These are phyloP conservation scores for Phalanger gymnotis DNA, from an alignment of 2,797 vertebrate species.

Conservation along the genomic window DNA sequence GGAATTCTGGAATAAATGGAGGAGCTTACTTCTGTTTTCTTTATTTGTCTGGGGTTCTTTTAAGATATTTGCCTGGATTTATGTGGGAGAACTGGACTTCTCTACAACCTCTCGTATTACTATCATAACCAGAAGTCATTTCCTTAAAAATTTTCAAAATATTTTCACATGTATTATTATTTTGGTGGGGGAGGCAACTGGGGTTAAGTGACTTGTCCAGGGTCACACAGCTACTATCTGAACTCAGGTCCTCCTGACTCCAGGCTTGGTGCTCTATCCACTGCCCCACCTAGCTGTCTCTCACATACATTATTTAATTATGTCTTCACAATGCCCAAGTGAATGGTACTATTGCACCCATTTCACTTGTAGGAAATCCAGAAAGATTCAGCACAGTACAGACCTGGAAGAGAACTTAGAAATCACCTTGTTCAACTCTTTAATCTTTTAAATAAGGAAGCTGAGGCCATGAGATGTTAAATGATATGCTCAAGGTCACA, in stretches of 20 bases:
- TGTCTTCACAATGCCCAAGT: not conserved
- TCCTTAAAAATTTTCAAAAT: not conserved
- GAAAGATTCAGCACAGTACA: not conserved
- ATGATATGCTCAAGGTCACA: not conserved
- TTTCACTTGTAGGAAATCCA: not conserved
- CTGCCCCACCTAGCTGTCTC: not conserved
- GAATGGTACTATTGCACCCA: not conserved
- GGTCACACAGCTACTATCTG: not conserved
- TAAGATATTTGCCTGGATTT: not conserved
- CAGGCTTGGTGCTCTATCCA: not conserved
- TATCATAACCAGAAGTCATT: not conserved
- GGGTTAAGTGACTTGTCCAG: not conserved
- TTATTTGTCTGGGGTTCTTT: not conserved
- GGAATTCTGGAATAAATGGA: not conserved
- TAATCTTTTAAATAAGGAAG: not conserved
- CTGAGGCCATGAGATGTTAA: not conserved
- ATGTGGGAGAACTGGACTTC: not conserved
- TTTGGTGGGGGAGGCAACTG: not conserved
- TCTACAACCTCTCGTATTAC: not conserved
- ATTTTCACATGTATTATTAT: not conserved
- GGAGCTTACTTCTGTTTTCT: not conserved
- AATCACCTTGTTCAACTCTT: not conserved
- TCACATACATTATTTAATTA: not conserved
- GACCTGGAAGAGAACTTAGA: not conserved
- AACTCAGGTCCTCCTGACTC: not conserved